Evolutionary conservation across 2,797 vertebrate species (phyloP), one percentile per base, ranked within the genome.

Genomic region (Poecile montanus): DNA sequence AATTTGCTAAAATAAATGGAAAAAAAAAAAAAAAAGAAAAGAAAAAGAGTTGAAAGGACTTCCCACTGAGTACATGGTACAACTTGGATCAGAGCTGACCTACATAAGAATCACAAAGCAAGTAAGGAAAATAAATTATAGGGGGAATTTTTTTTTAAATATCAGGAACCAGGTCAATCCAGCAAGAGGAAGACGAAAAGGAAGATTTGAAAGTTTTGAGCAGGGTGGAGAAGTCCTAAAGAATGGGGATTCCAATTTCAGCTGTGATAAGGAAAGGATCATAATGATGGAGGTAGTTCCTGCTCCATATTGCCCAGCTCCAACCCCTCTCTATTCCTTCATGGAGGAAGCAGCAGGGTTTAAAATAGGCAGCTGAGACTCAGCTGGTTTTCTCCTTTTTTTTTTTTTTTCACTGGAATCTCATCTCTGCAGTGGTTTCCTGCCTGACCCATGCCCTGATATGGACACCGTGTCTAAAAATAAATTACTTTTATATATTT

Each of bases 91-190:
- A 68, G 25, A 86, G 44, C 11, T 72, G 66, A 60, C 62, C 62
- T 93, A 68, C 22, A 51, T 45, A 73, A 72, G 22, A 73, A 62
- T 88, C 87, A 81, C 15, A 68, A 86, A 38, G 10, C 6, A 83
- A 79, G 53, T 32, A 32, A 66, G 14, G 9, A 58, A 73, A 93
- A 93, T 34, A 71, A 76, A 60, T 18, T 26, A 4, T 3, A 17
- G 3, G 11, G 1, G 7, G 1, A 2, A 9, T 4, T 13, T 4
- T 10, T 13, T 40, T 11, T 44, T 8, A 21, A 40, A 27, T 17
- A 1, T 13, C 27, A 3, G 23, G 8, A 74, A 63, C 2, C 9
- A 56, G 16, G 16, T 67, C 6, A 5, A 10, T 61, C 16, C 6
- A 83, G 53, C 2, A 67, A 54, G 15, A 70, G 10, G 19, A 80